Base-by-base conservation (phyloP, 2,888 invertebrate genomes). In the Habrosyne pyritoides region DNA sequence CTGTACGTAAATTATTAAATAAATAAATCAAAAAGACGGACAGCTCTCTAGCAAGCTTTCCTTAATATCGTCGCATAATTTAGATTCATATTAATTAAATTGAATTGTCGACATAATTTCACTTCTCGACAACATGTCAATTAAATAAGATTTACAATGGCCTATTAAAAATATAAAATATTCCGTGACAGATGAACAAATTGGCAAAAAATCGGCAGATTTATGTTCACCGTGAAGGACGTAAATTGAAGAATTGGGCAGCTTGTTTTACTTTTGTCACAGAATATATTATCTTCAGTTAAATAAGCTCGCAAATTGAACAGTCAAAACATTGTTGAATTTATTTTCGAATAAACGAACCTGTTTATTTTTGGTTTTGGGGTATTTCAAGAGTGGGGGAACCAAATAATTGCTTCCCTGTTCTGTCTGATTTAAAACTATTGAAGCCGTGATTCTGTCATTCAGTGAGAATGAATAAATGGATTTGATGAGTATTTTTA, bases 51-150 rank as follows among this genome's bases (percentile, higher is more conserved):
- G 21, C n/a, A 28, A 33, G 18, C 30, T 4, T 30, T 49, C 47
- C 50, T 53, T 22, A 54, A 36, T 36, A 10, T 7, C 47, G 57
- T 60, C 51, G 52, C 53, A 47, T 62, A 48, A 54, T 62, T 57
- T 54, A 53, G 50, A 28, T 42, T 10, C 26, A 26, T 28, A 48
- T 21, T 55, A 49, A 53, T 53, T 52, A 52, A 50, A 53, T 57
- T 48, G 47, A 52, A 47, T 36, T 1, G 12, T 24, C 47, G 18
- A 49, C 22, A 42, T 57, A 18, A 14, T 48, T 48, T 18, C 24
- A 12, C 24, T 12, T 26, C 42, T 26, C 46, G 8, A 42, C 47
- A 48, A 47, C 52, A 53, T 57, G 58, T 55, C 58, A 58, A 55
- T 58, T 58, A 58, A 28, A 21, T 21, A 18, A 26, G 58, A 58